Evolutionary conservation across 2,888 invertebrate genomes (phyloP), one percentile per base, ranked within the genome.

Genomic region (Drosophila heteroneura): DNA sequence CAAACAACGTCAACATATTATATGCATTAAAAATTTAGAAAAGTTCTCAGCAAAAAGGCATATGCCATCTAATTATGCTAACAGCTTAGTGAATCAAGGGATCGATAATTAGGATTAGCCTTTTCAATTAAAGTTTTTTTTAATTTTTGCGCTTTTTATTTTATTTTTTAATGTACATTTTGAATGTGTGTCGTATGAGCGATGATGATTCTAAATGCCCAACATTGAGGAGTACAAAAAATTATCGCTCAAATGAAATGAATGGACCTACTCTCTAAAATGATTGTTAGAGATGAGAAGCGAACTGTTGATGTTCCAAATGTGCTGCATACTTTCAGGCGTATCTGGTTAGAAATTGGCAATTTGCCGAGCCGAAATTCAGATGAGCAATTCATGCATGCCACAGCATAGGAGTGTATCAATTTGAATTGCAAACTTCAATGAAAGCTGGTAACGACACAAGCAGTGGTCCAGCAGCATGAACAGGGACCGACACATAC

Each of bases 361-460:
- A 28, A 49, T 30, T 7, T 7, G 35, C 16, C 28, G 26, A n/a
- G 35, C 57, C 16, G 16, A 35, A n/a, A 44, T 54, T 22, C 12
- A 39, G 49, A 49, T 47, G 22, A 47, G 16, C 47, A 47, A 47
- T 16, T 26, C 9, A 26, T 33, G 49, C 52, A 51, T 52, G 51
- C 44, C 47, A 9, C 74, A 56, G 12, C 37, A 6, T 30, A 47
- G 49, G 28, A 39, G 62, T 14, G 49, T 51, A 41, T 68, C 62
- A 52, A 73, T 78, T 73, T 69, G 66, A 69, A 77, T 65, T 77
- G 65, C 65, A 60, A 78, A 72, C 28, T 49, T 32, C 30, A 14
- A 32, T 41, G 12, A 12, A 39, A 58, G 30, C 32, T 41, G n/a
- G 22, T 30, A 26, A 22, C 9, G 32, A 28, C 39, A 26, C 10